Percentiles rank a stretch among this genome's conserved stretches.
Evolutionary conservation across 2,113 vertebrate genomes (phyloP).

Genomic region (Trichomycterus rosablanca): DNA sequence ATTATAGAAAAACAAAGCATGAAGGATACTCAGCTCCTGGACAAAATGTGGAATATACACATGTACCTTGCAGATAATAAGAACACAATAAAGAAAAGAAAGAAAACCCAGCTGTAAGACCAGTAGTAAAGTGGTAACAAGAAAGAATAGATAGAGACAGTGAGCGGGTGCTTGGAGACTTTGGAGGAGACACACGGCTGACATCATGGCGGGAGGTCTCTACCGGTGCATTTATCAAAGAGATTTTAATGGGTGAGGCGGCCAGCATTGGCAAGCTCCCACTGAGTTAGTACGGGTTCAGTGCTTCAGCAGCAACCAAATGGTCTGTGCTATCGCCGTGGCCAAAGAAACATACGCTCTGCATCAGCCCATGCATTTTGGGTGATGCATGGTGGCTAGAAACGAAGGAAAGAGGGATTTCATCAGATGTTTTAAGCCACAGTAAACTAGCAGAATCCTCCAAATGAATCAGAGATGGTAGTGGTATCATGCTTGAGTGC

Average conservation of each 20-base stretch:
- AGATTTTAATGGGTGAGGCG: conserved; percentile 55
- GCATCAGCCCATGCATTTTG: conserved; percentile 11
- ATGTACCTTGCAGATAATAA: background rate
- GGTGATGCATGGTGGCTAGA: conserved; percentile 9
- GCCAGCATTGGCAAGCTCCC: conserved; percentile 39
- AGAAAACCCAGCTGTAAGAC: background rate
- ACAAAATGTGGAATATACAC: background rate
- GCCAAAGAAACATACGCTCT: conserved; percentile 25
- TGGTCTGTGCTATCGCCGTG: conserved; percentile 33
- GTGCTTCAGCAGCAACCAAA: conserved; percentile 47
- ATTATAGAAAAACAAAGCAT: too few relatives aligned
- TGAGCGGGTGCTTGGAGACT: conserved; percentile 14
- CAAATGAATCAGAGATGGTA: too few relatives aligned
- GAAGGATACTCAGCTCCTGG: background rate
- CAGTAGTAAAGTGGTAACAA: background rate
- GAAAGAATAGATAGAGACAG: background rate
- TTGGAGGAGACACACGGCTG: conserved; percentile 34
- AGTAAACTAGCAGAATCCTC: too few relatives aligned
- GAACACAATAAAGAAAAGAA: background rate
- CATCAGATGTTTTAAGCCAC: background rate
- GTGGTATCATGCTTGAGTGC: too few relatives aligned
- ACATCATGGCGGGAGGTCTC: conserved; percentile 47
- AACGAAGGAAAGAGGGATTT: background rate
- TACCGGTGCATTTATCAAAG: conserved; percentile 51
- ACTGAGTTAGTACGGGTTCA: conserved; percentile 39